Conservation (phyloP, 2,113 vertebrate species). For the western clawed frog (Xenopus tropicalis) region UCB_Xtro_10.0 CM004443.2:133533501-133534000, state of each 20-base stretch:
- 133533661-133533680: slow-evolving; percentile 9
- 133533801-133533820: too few species aligned
- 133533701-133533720: neutral
- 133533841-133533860: too few species aligned
- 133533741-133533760: neutral
- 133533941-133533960: too few species aligned
- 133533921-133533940: too few species aligned
- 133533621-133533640: slow-evolving; percentile 30
- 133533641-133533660: slow-evolving; percentile 24
- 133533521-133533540: slow-evolving; percentile 54
- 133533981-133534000: too few species aligned
- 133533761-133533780: too few species aligned
- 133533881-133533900: too few species aligned
- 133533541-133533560: slow-evolving; percentile 39
- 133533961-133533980: too few species aligned
- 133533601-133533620: slow-evolving; percentile 32
- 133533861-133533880: too few species aligned
- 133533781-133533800: too few species aligned
- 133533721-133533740: neutral
- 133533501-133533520: slow-evolving; percentile 57
- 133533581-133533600: slow-evolving; percentile 41
- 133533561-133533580: slow-evolving; percentile 42
- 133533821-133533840: too few species aligned
- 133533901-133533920: too few species aligned
- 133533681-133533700: neutral